These are phyloP conservation scores for Gallinago solitaria DNA, from an alignment of 2,797 vertebrate species.

Conservation along the genomic window DNA sequence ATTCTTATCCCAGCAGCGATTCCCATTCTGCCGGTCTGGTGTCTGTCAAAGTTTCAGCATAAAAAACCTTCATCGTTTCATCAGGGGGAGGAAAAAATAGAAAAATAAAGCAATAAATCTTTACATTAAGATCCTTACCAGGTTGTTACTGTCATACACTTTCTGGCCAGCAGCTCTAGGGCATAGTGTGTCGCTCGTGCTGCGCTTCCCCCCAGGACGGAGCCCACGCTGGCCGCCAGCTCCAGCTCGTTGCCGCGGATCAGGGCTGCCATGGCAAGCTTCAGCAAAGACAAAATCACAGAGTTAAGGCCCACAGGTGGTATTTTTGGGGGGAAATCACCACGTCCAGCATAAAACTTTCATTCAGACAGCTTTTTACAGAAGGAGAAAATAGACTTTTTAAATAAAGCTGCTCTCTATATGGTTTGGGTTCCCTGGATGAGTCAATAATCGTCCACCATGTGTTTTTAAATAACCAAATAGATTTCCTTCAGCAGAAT, in stretches of 20 bases:
- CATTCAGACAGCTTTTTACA: not conserved
- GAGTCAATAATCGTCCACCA: not conserved
- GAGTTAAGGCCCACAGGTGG: slow-evolving; percentile 49
- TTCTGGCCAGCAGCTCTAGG: slow-evolving; percentile 91
- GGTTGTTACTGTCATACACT: slow-evolving; percentile 89
- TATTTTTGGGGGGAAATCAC: not conserved
- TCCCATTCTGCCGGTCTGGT: not conserved
- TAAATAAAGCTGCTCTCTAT: not conserved
- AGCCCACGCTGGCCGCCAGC: slow-evolving; percentile 89
- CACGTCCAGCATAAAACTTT: not conserved
- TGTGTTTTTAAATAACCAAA: not conserved
- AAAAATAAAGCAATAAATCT: not conserved
- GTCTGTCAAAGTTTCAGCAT: not conserved
- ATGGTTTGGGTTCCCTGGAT: not conserved
- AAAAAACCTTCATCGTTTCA: not conserved
- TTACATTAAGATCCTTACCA: slow-evolving; percentile 81
- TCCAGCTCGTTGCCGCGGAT: slow-evolving; percentile 96
- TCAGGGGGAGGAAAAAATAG: not conserved
- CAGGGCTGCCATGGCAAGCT: slow-evolving; percentile 92
- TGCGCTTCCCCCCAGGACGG: slow-evolving; percentile 87
- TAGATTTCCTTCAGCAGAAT: not conserved
- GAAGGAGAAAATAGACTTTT: not conserved
- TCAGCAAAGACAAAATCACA: slow-evolving; percentile 65
- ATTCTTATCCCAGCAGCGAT: not conserved
- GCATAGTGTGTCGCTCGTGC: slow-evolving; percentile 87